Conservation (phyloP, 1,140 invertebrate species). For the Drosophila erecta region DNA sequence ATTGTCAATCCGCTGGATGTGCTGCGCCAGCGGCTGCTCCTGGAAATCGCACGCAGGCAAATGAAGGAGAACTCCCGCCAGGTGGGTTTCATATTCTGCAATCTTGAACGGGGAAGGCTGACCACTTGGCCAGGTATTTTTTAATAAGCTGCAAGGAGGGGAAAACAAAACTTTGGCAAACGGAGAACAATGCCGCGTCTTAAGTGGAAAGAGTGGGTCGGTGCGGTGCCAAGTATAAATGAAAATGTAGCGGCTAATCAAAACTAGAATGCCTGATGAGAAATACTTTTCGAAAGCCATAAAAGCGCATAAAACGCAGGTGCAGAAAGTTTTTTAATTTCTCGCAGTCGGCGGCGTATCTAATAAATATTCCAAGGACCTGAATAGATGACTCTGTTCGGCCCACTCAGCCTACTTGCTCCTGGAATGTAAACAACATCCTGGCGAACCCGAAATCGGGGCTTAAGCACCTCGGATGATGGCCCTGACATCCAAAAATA, state of each 20-base stretch:
- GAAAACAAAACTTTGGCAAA: conserved; percentile 55
- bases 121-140: conserved; percentile 64
- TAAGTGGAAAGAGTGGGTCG: conserved; percentile 48
- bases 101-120: conserved; percentile 16
- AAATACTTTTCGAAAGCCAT: conserved; percentile 50
- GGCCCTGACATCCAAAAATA: conserved; percentile 31
- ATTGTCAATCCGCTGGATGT: conserved; percentile 92
- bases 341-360: not conserved
- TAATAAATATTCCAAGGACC: conserved; percentile 23
- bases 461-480: conserved; percentile 36
- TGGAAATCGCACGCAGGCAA: conserved; percentile 90
- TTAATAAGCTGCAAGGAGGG: conserved; percentile 63
- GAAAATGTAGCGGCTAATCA: conserved; percentile 62
- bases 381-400: not conserved
- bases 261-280: conserved; percentile 72
- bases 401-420: conserved; percentile 25
- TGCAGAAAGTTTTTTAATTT: conserved; percentile 67
- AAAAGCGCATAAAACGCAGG: conserved; percentile 15
- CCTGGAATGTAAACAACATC: conserved; percentile 44
- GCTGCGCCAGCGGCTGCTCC: conserved; percentile 89
- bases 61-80: conserved; percentile 88
- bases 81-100: conserved; percentile 57
- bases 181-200: conserved; percentile 43
- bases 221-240: conserved; percentile 9
- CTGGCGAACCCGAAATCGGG: conserved; percentile 40